Percentiles rank a stretch among this genome's conserved stretches.
Conservation (phyloP, 2,797 vertebrate species). For the Pyrocephalus nanus region DNA sequence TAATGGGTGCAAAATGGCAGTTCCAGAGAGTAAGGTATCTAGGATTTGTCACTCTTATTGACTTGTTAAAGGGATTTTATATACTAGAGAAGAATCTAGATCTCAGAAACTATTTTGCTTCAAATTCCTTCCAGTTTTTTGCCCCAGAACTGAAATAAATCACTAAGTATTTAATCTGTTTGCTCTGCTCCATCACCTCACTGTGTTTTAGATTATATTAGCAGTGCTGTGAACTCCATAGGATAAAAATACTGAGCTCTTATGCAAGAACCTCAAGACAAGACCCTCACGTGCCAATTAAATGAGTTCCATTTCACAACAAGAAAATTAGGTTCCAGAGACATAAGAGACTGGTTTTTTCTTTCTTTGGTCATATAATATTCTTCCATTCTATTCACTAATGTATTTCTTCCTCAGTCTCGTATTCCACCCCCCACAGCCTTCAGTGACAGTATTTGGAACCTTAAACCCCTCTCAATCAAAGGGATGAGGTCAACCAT, state of each 20-base stretch:
- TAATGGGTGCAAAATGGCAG: not conserved
- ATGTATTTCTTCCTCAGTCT: not conserved
- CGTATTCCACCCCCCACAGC: not conserved
- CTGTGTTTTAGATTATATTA: not conserved
- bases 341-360: not conserved
- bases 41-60: not conserved
- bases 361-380: not conserved
- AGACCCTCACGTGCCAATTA: not conserved
- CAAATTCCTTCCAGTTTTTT: not conserved
- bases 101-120: slow-evolving; percentile 17
- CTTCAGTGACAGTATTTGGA: not conserved
- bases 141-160: not conserved
- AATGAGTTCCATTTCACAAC: not conserved
- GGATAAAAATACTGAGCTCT: not conserved
- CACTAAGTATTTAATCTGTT: not conserved
- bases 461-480: not conserved
- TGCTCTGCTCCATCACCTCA: not conserved
- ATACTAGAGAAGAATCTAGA: not conserved
- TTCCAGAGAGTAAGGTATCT: not conserved
- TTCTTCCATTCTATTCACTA: not conserved
- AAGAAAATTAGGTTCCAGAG: not conserved
- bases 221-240: not conserved
- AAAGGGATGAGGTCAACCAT: not conserved
- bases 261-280: not conserved
- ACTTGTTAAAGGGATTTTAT: not conserved